phyloP scores from a whole-genome alignment of 2,797 vertebrate genomes.

The Falco cherrug region DNA sequence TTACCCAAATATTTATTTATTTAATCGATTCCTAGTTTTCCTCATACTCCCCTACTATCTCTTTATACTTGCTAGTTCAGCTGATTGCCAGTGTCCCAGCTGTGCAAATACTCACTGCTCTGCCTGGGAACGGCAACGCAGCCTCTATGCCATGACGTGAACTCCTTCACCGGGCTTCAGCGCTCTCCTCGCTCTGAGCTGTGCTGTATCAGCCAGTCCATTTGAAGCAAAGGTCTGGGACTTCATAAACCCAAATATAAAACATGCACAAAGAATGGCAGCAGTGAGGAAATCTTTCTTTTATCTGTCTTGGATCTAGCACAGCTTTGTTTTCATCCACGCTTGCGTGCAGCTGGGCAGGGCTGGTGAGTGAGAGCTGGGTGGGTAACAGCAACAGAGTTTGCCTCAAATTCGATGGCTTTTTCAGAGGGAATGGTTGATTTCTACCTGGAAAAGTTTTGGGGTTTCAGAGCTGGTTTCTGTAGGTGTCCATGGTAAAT shows the following conservation, averaged over 20 bases:
- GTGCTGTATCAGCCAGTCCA: background rate
- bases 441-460: background rate
- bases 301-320: background rate
- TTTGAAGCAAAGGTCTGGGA: background rate
- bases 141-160: background rate
- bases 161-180: background rate
- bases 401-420: background rate
- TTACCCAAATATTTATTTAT: background rate
- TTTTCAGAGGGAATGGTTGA: background rate
- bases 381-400: background rate
- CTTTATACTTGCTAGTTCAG: accelerated
- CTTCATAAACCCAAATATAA: background rate
- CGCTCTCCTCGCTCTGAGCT: background rate
- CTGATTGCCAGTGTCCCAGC: background rate
- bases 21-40: background rate
- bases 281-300: background rate
- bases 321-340: background rate
- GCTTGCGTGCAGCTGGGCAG: background rate
- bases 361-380: background rate
- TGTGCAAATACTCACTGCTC: background rate
- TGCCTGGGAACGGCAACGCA: background rate
- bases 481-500: background rate
- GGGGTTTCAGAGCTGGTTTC: background rate
- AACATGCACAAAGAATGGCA: background rate
- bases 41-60: background rate